A percentile compares a stretch with the other conserved stretches of the same genome.
phyloP scores from a whole-genome alignment of 1,140 invertebrate genomes.

The Globodera ellingtonae region DNA sequence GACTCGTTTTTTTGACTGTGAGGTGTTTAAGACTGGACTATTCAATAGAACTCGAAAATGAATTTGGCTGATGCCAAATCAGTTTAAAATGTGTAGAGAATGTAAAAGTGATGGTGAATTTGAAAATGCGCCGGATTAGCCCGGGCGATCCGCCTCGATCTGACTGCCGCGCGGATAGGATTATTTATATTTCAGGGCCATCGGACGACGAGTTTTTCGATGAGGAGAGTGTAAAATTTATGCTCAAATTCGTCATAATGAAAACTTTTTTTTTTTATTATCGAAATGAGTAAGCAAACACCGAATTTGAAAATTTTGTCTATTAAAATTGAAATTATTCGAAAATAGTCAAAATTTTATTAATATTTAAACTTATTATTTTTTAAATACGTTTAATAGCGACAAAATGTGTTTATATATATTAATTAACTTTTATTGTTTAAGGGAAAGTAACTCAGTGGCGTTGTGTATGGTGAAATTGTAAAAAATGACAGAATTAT shows the following conservation, averaged over 20 bases:
- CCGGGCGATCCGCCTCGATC: background rate
- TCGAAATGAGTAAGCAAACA: background rate
- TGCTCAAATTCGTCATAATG: background rate
- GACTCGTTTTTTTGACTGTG: too few relatives aligned
- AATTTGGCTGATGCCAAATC: background rate
- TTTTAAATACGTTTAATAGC: too few relatives aligned
- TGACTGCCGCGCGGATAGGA: background rate
- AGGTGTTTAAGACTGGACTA: too few relatives aligned
- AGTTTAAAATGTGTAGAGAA: background rate
- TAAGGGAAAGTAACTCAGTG: too few relatives aligned
- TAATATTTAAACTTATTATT: too few relatives aligned
- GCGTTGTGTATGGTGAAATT: too few relatives aligned
- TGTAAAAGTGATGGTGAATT: background rate
- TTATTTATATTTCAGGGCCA: conserved; percentile 3
- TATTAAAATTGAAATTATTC: too few relatives aligned
- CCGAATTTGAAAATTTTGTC: background rate
- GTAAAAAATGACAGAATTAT: too few relatives aligned
- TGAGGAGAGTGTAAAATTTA: background rate
- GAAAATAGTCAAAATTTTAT: too few relatives aligned
- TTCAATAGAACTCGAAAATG: background rate
- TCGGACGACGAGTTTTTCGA: background rate
- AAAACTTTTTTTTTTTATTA: background rate
- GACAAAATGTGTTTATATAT: too few relatives aligned
- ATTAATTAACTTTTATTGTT: too few relatives aligned
- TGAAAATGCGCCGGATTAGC: conserved; percentile 1